Evolutionary conservation across 2,888 invertebrate species (phyloP).

Genomic region (Xylota segnis): DNA sequence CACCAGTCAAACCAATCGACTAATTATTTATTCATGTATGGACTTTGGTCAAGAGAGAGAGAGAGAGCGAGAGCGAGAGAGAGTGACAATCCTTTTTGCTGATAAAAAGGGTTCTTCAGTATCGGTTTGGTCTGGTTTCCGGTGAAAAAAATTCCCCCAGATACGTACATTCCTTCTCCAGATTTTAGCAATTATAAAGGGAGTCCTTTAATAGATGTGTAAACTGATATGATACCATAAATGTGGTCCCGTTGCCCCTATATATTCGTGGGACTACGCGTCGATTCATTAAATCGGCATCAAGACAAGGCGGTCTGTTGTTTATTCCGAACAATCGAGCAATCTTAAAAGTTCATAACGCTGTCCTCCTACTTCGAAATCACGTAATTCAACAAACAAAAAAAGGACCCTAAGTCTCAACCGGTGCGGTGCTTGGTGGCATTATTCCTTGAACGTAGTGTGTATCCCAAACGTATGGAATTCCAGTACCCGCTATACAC

Average conservation of each 20-base stretch:
- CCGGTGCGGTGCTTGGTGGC: slow-evolving; percentile 42
- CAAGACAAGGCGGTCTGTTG: slow-evolving; percentile 77
- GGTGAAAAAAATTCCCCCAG: slow-evolving; percentile 18
- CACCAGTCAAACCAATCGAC: slow-evolving; percentile 16
- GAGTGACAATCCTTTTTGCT: slow-evolving; percentile 51
- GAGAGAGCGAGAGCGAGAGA: no score
- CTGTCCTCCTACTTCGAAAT: slow-evolving; percentile 69
- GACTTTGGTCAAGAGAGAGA: slow-evolving; percentile 63
- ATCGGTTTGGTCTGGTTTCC: slow-evolving; percentile 23
- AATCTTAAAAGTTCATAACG: slow-evolving; percentile 72
- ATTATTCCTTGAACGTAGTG: slow-evolving; percentile 62
- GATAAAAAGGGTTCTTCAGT: not conserved
- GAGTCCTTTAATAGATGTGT: slow-evolving; percentile 66
- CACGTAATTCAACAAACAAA: slow-evolving; percentile 42
- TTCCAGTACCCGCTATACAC: slow-evolving; percentile 54
- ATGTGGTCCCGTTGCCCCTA: slow-evolving; percentile 71
- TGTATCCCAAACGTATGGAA: slow-evolving; percentile 70
- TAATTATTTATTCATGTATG: slow-evolving; percentile 63
- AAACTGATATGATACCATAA: slow-evolving; percentile 72
- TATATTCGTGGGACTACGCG: slow-evolving; percentile 69
- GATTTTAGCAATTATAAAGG: slow-evolving; percentile 40
- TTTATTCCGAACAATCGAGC: slow-evolving; percentile 76
- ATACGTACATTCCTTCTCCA: slow-evolving; percentile 16
- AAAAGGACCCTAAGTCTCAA: slow-evolving; percentile 47
- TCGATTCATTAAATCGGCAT: slow-evolving; percentile 76